Evolutionary conservation across 2,888 invertebrate species (phyloP), one percentile per base, ranked within the genome.

Genomic region (Keiferia lycopersicella): DNA sequence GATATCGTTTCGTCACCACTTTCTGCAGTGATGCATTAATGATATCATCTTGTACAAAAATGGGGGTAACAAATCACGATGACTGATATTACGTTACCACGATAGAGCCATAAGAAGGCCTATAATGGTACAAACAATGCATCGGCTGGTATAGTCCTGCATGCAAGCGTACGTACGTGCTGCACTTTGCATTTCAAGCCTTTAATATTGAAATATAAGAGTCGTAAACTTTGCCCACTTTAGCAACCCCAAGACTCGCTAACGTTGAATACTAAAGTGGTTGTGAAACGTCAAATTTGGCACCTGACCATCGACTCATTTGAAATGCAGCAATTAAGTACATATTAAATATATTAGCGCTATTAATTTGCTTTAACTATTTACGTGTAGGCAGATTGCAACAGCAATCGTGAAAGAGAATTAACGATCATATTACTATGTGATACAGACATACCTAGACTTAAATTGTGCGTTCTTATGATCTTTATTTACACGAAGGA

Each of bases 241-340:
- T 78, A 73, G 82, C 79, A 84, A 85, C 73, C 75, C 70, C 69
- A 69, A 74, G 73, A 71, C 71, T 66, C 72, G 67, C 69, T n/a
- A n/a, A n/a, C n/a, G n/a, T n/a, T 77, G 82, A 83, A 84, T 86
- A 81, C 76, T 68, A 78, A 74, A 80, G 76, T 71, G 70, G 65
- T 83, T 80, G 75, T 75, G 80, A 18, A 61, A 61, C 34, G 18
- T 50, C 12, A 53, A 53, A 14, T 53, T 50, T 16, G 20, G 51
- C 22, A 14, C 22, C 12, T 22, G 51, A 53, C 10, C 22, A 53
- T 53, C 22, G 20, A 22, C 51, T 14, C 22, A 12, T 45, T 41
- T 14, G 41, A 14, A 41, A 2, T 41, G 41, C 41, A 41, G 41
- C 41, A 41, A 41, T 41, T 26, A 26, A 26, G 26, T 26, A 26